Percentiles rank a stretch among this genome's conserved stretches.
These are phyloP conservation scores for Pandemis corylana DNA, from an alignment of 2,888 invertebrate species.

Conservation along the genomic window DNA sequence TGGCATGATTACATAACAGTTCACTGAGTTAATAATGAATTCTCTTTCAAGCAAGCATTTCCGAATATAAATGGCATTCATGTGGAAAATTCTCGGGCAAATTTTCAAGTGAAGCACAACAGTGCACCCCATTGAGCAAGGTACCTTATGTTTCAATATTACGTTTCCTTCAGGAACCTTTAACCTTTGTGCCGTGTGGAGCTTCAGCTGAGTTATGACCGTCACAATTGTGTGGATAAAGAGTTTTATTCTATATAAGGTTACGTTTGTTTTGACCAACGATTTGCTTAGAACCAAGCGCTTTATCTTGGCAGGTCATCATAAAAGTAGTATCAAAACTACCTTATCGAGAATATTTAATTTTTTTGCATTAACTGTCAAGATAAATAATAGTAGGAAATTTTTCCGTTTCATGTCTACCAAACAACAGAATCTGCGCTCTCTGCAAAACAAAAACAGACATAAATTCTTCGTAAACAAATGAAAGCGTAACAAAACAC, in stretches of 20 bases:
- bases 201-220: not conserved
- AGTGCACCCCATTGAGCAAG: constrained; percentile 38
- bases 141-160: constrained; percentile 25
- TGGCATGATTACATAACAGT: constrained; percentile 1
- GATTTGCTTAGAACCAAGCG: no score
- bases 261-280: no score
- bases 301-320: no score
- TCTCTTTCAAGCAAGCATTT: constrained; percentile 9
- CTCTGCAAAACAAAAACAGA: not conserved
- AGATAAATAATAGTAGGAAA: no score
- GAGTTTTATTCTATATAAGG: no score
- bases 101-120: constrained; percentile 31
- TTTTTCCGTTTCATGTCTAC: not conserved
- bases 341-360: no score
- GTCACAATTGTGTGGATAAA: not conserved
- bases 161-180: not conserved
- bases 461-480: constrained; percentile 17
- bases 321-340: no score
- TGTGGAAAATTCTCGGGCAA: constrained; percentile 35
- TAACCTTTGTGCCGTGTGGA: constrained; percentile 3
- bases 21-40: constrained; percentile 9
- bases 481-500: constrained; percentile 21
- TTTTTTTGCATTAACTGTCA: no score
- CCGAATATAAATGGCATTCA: constrained; percentile 31
- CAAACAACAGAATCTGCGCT: not conserved